These are phyloP conservation scores for Bostrychus sinensis DNA, from an alignment of 2,113 vertebrate species.

Conservation along the genomic window DNA sequence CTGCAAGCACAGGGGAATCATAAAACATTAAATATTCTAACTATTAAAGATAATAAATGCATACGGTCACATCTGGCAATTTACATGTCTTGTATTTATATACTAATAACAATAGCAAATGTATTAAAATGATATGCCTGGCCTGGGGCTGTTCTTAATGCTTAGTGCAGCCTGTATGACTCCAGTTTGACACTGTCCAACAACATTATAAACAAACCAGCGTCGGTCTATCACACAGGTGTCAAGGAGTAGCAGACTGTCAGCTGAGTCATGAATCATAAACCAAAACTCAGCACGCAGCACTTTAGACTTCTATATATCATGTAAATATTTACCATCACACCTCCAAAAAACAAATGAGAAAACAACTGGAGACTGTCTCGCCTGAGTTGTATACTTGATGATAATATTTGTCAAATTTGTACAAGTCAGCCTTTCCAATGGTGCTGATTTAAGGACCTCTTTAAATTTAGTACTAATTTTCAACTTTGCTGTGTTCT, in stretches of 20 bases:
- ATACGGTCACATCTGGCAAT: constrained; percentile 47
- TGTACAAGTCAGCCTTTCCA: not conserved
- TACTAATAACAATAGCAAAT: constrained; percentile 44
- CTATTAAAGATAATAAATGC: constrained; percentile 53
- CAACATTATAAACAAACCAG: constrained; percentile 45
- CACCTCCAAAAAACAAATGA: constrained; percentile 18
- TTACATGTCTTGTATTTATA: constrained; percentile 51
- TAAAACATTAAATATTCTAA: constrained; percentile 38
- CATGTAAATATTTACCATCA: constrained; percentile 23
- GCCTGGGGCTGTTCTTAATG: constrained; percentile 55
- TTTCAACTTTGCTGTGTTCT: too few species aligned
- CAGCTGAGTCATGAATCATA: constrained; percentile 49
- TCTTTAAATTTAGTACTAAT: not conserved
- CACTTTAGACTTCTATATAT: constrained; percentile 25
- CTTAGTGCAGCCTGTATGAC: constrained; percentile 61
- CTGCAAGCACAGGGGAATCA: constrained; percentile 74
- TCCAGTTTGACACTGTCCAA: constrained; percentile 50
- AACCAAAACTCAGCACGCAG: constrained; percentile 26
- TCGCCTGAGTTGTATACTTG: not conserved
- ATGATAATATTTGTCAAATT: not conserved
- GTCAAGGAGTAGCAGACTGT: constrained; percentile 49
- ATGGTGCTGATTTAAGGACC: not conserved
- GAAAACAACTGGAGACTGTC: constrained; percentile 2
- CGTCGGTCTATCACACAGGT: constrained; percentile 62
- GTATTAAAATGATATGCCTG: constrained; percentile 68